Base-by-base conservation (phyloP, 2,113 vertebrate genomes). In the Colaptes auratus region DNA sequence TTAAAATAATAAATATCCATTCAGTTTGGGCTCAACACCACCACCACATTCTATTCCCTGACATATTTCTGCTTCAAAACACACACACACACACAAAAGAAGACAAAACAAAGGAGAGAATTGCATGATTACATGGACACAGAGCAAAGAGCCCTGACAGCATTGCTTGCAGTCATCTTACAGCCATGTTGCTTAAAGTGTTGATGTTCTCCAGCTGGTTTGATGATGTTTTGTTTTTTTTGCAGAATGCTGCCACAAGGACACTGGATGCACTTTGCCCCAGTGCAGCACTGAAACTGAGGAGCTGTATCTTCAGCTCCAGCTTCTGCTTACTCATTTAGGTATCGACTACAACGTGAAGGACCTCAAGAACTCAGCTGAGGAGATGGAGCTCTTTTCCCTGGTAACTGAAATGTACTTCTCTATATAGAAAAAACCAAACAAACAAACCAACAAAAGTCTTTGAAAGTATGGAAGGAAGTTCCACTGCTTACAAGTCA, bases 311-410 rank as follows among this genome's bases (percentile, higher is more conserved):
- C 91, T 92, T 63, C 97, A 97, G 81, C 97, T 98, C 42, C 88
- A 86, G 56, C 71, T 86, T 61, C 92, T 98, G 33, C 84, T 98
- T 35, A 86, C 95, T 82, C 93, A 96, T 64, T 98, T 98, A 85
- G 78, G 58, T 44, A 95, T 98, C 83, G 73, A 86, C 2, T 98
- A 87, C 7, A 88, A 97, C 12, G 9, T 81, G 19, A 82, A 92
- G 9, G 91, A 97, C 30, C 96, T 98, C 42, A 95, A 44, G 88
- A 98, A 90, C 30, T 80, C 92, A 19, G 95, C 93, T 52, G 95
- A 97, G 73, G 97, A 98, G 93, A 97, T 96, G 94, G 93, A 98
- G 53, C 55, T 98, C 11, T 97, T 98, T 85, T 96, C 88, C 69
- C 27, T 95, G 96, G 97, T 98, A 97, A 65, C 70, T 10, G 16